Evolutionary conservation across 37 sponge, comb jelly and placozoan genomes (phyloP).

Genomic region (Agelas oroides): DNA sequence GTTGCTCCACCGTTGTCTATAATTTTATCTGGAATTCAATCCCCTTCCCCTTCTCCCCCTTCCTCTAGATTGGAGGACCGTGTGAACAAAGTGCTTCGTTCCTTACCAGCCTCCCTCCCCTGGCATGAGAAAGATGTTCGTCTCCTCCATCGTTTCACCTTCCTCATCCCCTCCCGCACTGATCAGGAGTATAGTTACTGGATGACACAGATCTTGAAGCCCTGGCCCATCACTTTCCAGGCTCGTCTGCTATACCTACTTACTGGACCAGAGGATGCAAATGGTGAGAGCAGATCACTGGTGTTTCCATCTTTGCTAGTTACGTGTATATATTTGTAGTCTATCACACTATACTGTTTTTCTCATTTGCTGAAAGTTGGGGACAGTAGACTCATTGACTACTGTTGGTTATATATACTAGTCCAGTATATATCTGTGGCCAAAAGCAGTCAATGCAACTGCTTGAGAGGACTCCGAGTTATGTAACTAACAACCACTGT

Average conservation of each 20-base stretch:
- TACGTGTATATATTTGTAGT: neutral
- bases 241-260: conserved; percentile 62
- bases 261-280: conserved; percentile 50
- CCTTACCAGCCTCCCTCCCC: conserved; percentile 16
- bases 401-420: no score
- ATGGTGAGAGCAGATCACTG: conserved; percentile 2
- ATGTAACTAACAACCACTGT: no score
- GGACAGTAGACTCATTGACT: no score
- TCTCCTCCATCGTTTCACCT: conserved; percentile 13
- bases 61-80: conserved; percentile 2
- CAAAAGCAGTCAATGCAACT: no score
- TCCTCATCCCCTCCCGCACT: conserved; percentile 17
- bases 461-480: no score
- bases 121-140: conserved; percentile 51
- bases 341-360: no score
- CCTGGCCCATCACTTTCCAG: conserved; percentile 57
- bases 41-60: no score
- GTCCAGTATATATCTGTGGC: no score
- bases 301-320: neutral
- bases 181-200: conserved; percentile 59
- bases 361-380: no score
- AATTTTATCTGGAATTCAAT: no score
- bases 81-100: conserved; percentile 12
- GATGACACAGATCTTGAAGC: conserved; percentile 55
- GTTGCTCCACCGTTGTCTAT: no score